Conservation (phyloP, 2,797 vertebrate species). For the Zalophus californianus region DNA sequence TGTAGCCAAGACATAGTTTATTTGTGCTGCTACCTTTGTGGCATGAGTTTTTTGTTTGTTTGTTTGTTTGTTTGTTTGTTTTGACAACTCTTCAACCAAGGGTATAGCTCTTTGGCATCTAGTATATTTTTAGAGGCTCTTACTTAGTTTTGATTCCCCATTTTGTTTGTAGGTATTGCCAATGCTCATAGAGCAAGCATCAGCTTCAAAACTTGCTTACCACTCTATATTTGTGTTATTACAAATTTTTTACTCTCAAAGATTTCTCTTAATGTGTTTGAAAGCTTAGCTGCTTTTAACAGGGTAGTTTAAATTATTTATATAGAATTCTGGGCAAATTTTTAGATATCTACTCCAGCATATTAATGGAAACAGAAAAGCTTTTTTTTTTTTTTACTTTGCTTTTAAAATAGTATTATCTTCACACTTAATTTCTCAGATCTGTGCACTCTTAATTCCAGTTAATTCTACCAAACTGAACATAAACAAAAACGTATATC, state of each 20-base stretch:
- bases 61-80: not conserved
- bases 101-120: not conserved
- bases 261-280: not conserved
- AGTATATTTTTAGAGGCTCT: not conserved
- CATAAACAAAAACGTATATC: not conserved
- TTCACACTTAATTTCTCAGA: not conserved
- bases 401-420: not conserved
- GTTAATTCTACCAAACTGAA: not conserved
- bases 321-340: not conserved
- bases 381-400: not conserved
- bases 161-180: not conserved
- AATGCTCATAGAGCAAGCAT: not conserved
- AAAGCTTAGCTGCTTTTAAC: not conserved
- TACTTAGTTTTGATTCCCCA: not conserved
- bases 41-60: not conserved
- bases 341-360: not conserved
- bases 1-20: not conserved
- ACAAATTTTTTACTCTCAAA: not conserved
- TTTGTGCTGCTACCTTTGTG: not conserved
- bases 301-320: not conserved
- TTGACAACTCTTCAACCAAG: not conserved
- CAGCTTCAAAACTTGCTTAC: not conserved
- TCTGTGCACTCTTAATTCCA: not conserved
- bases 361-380: not conserved
- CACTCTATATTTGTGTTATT: not conserved